Evolutionary conservation across 2,113 vertebrate genomes (phyloP).

Genomic region (Channa argus): DNA sequence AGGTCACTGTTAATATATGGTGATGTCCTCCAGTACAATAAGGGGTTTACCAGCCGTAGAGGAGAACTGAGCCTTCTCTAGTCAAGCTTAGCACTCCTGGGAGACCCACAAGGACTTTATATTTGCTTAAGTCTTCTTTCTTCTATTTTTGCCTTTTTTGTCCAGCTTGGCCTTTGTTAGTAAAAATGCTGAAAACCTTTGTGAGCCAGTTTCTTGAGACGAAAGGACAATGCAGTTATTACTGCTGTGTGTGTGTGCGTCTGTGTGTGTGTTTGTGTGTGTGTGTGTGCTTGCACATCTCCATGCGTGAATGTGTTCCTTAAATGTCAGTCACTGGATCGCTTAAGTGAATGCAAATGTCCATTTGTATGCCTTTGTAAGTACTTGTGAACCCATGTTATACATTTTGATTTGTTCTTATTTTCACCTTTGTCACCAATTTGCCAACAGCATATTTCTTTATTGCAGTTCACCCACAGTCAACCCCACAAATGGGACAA

Average conservation of each 20-base stretch:
- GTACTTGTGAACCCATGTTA: neutral
- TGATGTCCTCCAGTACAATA: slow-evolving; percentile 53
- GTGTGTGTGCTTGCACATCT: neutral
- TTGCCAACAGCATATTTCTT: slow-evolving; percentile 35
- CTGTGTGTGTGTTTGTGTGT: neutral
- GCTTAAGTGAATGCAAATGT: neutral
- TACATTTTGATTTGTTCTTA: slow-evolving; percentile 25
- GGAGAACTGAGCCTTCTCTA: slow-evolving; percentile 43
- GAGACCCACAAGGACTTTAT: slow-evolving; percentile 46
- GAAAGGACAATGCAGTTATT: slow-evolving; percentile 40
- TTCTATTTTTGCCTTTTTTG: slow-evolving; percentile 23
- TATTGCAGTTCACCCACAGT: neutral
- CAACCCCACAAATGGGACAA: slow-evolving; percentile 28
- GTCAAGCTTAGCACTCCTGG: slow-evolving; percentile 43
- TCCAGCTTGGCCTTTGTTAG: slow-evolving; percentile 36
- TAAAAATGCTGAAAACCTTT: slow-evolving; percentile 55
- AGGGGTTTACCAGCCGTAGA: slow-evolving; percentile 51
- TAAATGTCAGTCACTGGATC: neutral
- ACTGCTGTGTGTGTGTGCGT: neutral
- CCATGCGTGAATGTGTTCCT: too few species aligned
- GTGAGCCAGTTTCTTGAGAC: slow-evolving; percentile 70
- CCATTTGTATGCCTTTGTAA: neutral
- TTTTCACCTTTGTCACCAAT: slow-evolving; percentile 55
- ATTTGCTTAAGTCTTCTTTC: slow-evolving; percentile 39
- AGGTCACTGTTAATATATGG: slow-evolving; percentile 73